phyloP scores from a whole-genome alignment of 1,140 invertebrate species.

The Oscheius sp. region DNA sequence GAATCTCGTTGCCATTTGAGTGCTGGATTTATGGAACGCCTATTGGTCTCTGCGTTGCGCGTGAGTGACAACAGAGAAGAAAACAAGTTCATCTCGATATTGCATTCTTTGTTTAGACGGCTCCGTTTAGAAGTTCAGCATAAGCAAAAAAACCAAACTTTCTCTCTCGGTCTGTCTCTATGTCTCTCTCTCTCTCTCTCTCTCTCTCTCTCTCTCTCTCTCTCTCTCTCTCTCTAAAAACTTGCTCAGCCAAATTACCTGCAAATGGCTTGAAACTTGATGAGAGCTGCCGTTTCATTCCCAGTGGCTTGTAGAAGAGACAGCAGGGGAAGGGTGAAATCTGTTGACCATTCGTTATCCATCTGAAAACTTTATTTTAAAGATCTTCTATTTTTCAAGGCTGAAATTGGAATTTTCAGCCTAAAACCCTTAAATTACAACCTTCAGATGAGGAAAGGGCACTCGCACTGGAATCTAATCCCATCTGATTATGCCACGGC shows the following conservation, averaged over 20 bases:
- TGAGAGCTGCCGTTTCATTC: slow-evolving; percentile 25
- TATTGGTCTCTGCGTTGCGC: background rate
- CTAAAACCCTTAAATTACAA: too few species aligned
- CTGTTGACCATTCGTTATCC: slow-evolving; percentile 37
- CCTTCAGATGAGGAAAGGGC: too few species aligned
- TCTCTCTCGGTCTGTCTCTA: too few species aligned
- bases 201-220: too few species aligned
- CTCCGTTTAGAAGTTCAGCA: too few species aligned
- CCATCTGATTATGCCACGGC: too few species aligned
- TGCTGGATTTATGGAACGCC: slow-evolving; percentile 4
- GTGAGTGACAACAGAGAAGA: slow-evolving; percentile 14
- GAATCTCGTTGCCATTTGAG: background rate
- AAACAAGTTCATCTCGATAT: slow-evolving; percentile 29
- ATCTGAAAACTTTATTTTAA: slow-evolving; percentile 1
- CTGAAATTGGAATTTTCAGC: background rate
- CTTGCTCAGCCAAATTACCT: too few species aligned
- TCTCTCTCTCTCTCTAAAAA: too few species aligned
- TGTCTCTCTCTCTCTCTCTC: too few species aligned
- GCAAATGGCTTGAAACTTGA: slow-evolving; percentile 28
- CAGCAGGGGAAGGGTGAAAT: slow-evolving; percentile 32
- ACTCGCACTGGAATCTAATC: too few species aligned
- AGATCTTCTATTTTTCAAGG: background rate
- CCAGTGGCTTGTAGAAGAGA: slow-evolving; percentile 27
- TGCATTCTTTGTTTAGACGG: too few species aligned
- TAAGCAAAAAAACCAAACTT: too few species aligned